Percentiles rank a stretch among this genome's conserved stretches.
Evolutionary conservation across 2,888 invertebrate species (phyloP).

Genomic region (Agrotis ipsilon): DNA sequence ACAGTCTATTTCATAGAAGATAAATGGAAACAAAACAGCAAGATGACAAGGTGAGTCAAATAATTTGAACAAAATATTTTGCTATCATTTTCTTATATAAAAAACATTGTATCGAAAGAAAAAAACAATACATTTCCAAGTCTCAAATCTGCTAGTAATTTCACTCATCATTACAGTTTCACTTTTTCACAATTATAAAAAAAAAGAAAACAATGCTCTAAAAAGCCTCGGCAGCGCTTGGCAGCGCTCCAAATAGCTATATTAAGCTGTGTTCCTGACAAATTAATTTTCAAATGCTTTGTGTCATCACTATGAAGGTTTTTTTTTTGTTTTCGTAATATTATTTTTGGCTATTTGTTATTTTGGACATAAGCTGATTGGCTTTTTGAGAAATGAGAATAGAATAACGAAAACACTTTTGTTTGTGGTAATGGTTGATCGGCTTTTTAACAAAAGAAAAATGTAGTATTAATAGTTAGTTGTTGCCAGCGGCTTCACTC

Average conservation of each 20-base stretch:
- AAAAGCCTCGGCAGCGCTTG: constrained; percentile 53
- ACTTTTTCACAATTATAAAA: constrained; percentile 62
- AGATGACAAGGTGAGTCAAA: no score
- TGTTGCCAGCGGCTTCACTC: no score
- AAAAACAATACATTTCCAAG: neutral
- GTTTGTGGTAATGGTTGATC: no score
- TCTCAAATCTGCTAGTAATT: constrained; percentile 33
- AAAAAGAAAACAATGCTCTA: constrained; percentile 52
- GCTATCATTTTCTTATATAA: no score
- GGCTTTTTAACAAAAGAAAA: no score
- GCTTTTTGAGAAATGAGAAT: neutral
- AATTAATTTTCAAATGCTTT: constrained; percentile 65
- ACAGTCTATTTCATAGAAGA: no score
- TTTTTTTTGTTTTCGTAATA: constrained; percentile 19
- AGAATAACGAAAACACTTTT: neutral
- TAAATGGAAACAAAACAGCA: no score
- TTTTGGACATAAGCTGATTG: neutral
- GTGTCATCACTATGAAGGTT: constrained; percentile 46
- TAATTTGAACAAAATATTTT: no score
- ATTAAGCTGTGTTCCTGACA: constrained; percentile 63
- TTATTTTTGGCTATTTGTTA: constrained; percentile 21
- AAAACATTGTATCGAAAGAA: neutral
- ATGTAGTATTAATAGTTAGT: no score
- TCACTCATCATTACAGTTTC: constrained; percentile 38
- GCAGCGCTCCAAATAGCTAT: constrained; percentile 65